A percentile compares a stretch with the other conserved stretches of the same genome.
These are phyloP conservation scores for Stictonetta naevosa DNA, from an alignment of 2,113 vertebrate species.

Conservation along the genomic window DNA sequence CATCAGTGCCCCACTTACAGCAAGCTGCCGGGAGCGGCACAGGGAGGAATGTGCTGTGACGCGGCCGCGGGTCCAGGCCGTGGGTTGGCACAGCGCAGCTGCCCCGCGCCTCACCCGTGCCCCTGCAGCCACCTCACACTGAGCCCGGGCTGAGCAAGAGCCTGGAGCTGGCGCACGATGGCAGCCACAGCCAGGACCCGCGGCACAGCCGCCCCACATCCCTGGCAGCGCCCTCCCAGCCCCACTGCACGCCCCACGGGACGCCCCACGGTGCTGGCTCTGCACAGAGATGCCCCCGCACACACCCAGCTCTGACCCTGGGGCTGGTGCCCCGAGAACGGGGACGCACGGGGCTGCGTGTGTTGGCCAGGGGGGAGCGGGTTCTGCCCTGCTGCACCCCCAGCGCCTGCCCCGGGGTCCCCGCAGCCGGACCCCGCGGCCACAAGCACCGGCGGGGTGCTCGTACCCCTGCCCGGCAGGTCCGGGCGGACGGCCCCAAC, in stretches of 20 bases:
- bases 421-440: not conserved
- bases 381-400: not conserved
- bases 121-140: not conserved
- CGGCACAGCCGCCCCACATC: not conserved
- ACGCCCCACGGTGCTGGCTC: not conserved
- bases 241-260: not conserved
- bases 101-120: accelerated
- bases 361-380: not conserved
- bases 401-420: too few relatives aligned
- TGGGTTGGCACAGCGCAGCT: not conserved
- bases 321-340: not conserved
- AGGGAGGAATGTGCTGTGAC: not conserved
- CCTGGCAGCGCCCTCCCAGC: not conserved
- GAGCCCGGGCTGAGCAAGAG: not conserved
- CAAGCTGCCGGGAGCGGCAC: not conserved
- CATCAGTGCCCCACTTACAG: conserved; percentile 54
- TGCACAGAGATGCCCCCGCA: not conserved
- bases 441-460: not conserved
- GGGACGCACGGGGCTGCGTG: not conserved
- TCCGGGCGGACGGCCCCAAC: not conserved
- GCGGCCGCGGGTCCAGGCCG: not conserved
- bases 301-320: not conserved
- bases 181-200: not conserved
- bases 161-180: too few relatives aligned
- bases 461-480: not conserved